Evolutionary conservation across 2,888 invertebrate genomes (phyloP).

Genomic region (Lithophane ornitopus): DNA sequence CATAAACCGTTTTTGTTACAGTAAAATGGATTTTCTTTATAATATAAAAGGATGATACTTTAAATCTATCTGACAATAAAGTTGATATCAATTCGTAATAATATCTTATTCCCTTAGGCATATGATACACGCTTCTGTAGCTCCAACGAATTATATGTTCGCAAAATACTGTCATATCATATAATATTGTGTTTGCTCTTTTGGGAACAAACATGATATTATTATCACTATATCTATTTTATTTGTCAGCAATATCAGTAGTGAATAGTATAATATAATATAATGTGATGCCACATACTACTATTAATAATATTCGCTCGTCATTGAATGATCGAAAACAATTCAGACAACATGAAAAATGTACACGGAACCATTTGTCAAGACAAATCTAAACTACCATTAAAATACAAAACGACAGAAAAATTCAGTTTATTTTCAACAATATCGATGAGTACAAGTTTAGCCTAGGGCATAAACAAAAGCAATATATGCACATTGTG

Average conservation of each 20-base stretch:
- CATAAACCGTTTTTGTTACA: constrained; percentile 20
- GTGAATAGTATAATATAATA: too few species aligned
- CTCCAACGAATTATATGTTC: constrained; percentile 30
- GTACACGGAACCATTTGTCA: constrained; percentile 48
- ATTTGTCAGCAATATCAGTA: constrained; percentile 9
- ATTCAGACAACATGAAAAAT: constrained; percentile 30
- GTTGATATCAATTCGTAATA: constrained; percentile 16
- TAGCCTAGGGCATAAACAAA: constrained; percentile 53
- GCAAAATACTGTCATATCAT: constrained; percentile 31
- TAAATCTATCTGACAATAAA: constrained; percentile 27
- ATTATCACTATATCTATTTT: not conserved
- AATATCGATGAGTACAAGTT: constrained; percentile 38
- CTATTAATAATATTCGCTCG: too few species aligned
- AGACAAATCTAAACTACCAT: constrained; percentile 54
- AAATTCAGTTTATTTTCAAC: constrained; percentile 49
- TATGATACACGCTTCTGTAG: constrained; percentile 15
- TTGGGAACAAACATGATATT: constrained; percentile 27
- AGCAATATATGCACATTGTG: constrained; percentile 69
- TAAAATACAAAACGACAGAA: constrained; percentile 39
- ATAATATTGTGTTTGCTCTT: constrained; percentile 13
- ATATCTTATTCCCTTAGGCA: constrained; percentile 9
- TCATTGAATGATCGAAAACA: constrained; percentile 1
- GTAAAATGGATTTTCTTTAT: constrained; percentile 7
- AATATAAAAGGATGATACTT: not conserved
- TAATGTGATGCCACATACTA: too few species aligned